Percentiles rank a stretch among this genome's conserved stretches.
Evolutionary conservation across 2,797 vertebrate species (phyloP).

Genomic region (Pempheris klunzingeri): DNA sequence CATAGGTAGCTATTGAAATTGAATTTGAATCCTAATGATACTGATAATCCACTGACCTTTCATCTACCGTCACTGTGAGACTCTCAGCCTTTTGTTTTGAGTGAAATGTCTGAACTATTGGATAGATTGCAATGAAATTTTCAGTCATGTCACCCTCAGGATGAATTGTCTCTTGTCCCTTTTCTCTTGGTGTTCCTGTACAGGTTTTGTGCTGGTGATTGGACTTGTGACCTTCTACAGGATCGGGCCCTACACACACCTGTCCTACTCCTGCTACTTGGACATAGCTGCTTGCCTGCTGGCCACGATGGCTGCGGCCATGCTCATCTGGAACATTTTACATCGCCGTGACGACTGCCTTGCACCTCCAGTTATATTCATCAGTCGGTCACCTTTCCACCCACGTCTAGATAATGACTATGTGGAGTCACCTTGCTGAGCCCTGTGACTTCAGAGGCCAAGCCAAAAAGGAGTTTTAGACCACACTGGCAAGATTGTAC

Average conservation of each 20-base stretch:
- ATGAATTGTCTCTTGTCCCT: too few species aligned
- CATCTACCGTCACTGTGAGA: not conserved
- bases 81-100: not conserved
- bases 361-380: slow-evolving; percentile 92
- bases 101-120: not conserved
- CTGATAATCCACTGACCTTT: not conserved
- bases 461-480: not conserved
- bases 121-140: not conserved
- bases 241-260: slow-evolving; percentile 93
- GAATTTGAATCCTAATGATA: not conserved
- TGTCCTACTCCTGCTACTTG: slow-evolving; percentile 97
- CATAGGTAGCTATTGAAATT: not conserved
- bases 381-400: slow-evolving; percentile 92
- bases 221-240: slow-evolving; percentile 98
- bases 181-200: slow-evolving; percentile 28
- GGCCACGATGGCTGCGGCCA: slow-evolving; percentile 94
- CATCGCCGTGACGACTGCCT: slow-evolving; percentile 96
- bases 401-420: slow-evolving; percentile 95
- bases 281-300: slow-evolving; percentile 95
- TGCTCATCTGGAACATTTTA: slow-evolving; percentile 98
- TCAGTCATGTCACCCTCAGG: not conserved
- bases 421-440: slow-evolving; percentile 96
- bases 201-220: slow-evolving; percentile 97
- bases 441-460: slow-evolving; percentile 2
- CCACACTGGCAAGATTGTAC: slow-evolving; percentile 4